Evolutionary conservation across 2,113 vertebrate genomes (phyloP).

Genomic region (Paralichthys olivaceus): DNA sequence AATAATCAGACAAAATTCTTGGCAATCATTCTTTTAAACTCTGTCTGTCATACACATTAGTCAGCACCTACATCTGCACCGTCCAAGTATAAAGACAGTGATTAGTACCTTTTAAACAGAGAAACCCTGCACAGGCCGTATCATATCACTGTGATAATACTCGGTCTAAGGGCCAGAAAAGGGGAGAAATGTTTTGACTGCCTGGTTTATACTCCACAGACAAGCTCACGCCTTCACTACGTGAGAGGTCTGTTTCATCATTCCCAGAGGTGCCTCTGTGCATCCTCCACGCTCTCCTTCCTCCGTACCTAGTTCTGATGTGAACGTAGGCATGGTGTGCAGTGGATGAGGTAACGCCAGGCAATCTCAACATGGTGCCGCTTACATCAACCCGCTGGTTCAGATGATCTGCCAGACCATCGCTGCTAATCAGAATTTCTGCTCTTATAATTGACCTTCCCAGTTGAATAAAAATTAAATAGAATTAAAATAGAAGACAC

Average conservation of each 20-base stretch:
- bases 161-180: slow-evolving; percentile 3
- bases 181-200: slow-evolving; percentile 37
- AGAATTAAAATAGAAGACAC: slow-evolving; percentile 45
- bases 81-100: not conserved
- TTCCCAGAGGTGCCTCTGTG: slow-evolving; percentile 54
- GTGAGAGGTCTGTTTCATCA: slow-evolving; percentile 72
- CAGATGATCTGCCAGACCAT: slow-evolving; percentile 62
- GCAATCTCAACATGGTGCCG: slow-evolving; percentile 65
- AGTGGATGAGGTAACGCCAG: slow-evolving; percentile 73
- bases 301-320: slow-evolving; percentile 65
- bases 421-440: slow-evolving; percentile 55
- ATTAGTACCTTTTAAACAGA: slow-evolving; percentile 3
- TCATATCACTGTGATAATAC: not conserved
- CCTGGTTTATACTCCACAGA: slow-evolving; percentile 29
- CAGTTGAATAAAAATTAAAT: slow-evolving; percentile 53
- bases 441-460: slow-evolving; percentile 60
- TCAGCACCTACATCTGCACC: not conserved
- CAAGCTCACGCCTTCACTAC: slow-evolving; percentile 25
- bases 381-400: slow-evolving; percentile 69
- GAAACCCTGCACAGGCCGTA: not conserved
- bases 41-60: too few species aligned
- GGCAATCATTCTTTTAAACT: not conserved
- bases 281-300: slow-evolving; percentile 56
- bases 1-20: not conserved
- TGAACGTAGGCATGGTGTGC: slow-evolving; percentile 36